Percentiles rank a stretch among this genome's conserved stretches.
Conservation (phyloP, 2,797 vertebrate genomes). For the Tokudaia muenninki region DNA sequence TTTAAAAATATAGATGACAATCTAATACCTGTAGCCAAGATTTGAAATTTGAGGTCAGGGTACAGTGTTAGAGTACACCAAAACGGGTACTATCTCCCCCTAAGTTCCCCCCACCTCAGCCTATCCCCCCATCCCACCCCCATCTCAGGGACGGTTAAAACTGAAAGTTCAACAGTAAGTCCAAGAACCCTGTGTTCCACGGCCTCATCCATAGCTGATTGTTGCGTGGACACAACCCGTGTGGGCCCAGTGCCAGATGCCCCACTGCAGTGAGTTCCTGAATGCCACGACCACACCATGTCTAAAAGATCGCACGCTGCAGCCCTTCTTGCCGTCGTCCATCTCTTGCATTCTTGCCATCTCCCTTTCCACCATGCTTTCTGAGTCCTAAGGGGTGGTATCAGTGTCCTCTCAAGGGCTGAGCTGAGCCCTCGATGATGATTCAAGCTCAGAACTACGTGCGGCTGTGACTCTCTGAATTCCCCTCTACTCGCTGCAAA, state of each 20-base stretch:
- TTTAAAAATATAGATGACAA: background rate
- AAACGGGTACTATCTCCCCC: background rate
- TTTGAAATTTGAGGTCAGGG: background rate
- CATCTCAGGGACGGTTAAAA: background rate
- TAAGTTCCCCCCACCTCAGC: no score
- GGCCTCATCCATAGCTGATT: background rate
- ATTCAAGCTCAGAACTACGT: background rate
- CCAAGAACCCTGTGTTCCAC: background rate
- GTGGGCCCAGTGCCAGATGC: background rate
- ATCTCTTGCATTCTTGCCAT: background rate
- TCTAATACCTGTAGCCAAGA: background rate
- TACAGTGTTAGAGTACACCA: background rate
- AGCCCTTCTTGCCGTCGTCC: fast-evolving
- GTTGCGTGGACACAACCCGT: background rate
- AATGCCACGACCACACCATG: background rate
- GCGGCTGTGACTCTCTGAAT: background rate
- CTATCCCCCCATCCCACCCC: no score
- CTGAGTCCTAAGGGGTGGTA: background rate
- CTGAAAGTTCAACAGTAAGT: no score
- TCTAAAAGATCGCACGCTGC: background rate
- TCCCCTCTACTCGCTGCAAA: background rate
- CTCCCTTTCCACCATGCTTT: background rate
- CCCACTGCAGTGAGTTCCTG: background rate
- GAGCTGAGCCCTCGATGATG: background rate
- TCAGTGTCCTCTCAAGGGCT: background rate